Percentiles rank a stretch among this genome's conserved stretches.
These are phyloP conservation scores for Ovibos moschatus DNA, from an alignment of 2,113 vertebrate genomes.

Conservation along the genomic window DNA sequence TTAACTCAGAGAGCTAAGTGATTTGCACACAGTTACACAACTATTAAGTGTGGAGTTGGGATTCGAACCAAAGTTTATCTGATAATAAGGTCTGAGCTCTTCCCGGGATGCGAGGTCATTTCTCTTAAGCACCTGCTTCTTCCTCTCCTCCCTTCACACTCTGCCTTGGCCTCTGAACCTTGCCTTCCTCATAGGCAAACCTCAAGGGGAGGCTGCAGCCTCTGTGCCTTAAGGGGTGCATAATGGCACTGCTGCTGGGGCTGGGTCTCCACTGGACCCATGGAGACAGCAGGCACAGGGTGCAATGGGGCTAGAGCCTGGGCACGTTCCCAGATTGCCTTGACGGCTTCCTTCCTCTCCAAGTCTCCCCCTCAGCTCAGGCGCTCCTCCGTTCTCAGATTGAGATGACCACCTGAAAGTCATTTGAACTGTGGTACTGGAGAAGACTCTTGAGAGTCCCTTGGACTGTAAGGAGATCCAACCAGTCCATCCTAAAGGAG, in stretches of 20 bases:
- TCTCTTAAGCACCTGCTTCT: neutral
- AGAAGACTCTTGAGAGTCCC: neutral
- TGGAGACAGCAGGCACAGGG: accelerated
- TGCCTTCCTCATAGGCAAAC: neutral
- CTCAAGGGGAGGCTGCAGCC: accelerated
- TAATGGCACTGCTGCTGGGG: accelerated
- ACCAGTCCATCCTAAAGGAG: neutral
- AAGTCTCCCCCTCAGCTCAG: neutral
- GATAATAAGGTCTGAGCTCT: neutral
- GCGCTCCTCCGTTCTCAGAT: neutral
- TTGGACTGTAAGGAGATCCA: neutral
- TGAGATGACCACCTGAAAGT: neutral
- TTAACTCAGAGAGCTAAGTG: neutral
- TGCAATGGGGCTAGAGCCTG: no score
- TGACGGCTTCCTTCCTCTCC: neutral
- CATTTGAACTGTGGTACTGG: neutral
- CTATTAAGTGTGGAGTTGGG: neutral
- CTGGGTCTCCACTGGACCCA: neutral
- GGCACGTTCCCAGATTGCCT: neutral
- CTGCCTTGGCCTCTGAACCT: neutral
- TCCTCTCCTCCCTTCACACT: neutral
- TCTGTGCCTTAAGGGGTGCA: neutral
- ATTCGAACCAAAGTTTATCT: neutral
- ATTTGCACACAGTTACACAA: neutral
- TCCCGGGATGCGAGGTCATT: neutral